Evolutionary conservation across 1,140 invertebrate genomes (phyloP).

Genomic region (Hypsibius dujardini): DNA sequence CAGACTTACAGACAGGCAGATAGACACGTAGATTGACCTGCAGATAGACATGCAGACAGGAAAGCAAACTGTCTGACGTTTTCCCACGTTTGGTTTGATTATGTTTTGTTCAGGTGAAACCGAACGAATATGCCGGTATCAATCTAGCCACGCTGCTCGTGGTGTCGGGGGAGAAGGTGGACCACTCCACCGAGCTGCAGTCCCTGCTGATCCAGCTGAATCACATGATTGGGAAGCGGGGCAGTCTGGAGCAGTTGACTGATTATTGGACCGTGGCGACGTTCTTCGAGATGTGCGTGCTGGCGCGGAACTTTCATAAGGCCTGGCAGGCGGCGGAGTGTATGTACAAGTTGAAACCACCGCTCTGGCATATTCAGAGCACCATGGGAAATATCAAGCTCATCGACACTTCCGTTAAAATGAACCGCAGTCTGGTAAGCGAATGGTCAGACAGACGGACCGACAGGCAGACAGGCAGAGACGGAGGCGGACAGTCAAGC

Average conservation of each 20-base stretch:
- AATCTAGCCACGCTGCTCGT: slow-evolving; percentile 93
- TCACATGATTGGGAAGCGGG: slow-evolving; percentile 93
- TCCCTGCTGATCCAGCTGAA: slow-evolving; percentile 79
- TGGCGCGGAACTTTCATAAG: slow-evolving; percentile 90
- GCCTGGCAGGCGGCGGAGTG: slow-evolving; percentile 92
- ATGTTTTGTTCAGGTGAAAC: slow-evolving; percentile 49
- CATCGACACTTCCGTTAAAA: too few relatives aligned
- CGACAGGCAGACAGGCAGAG: too few relatives aligned
- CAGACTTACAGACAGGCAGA: too few relatives aligned
- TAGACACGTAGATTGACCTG: too few relatives aligned
- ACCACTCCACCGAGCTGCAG: slow-evolving; percentile 69
- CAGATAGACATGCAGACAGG: too few relatives aligned
- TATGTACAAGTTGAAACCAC: slow-evolving; percentile 97
- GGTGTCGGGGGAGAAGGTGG: slow-evolving; percentile 90
- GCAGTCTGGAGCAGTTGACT: slow-evolving; percentile 68
- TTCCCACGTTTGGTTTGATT: not conserved
- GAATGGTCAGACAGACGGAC: too few relatives aligned
- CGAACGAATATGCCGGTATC: slow-evolving; percentile 96
- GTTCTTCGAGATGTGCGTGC: slow-evolving; percentile 94
- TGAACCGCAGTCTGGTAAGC: too few relatives aligned
- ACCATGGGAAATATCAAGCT: slow-evolving; percentile 93
- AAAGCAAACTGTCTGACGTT: not conserved
- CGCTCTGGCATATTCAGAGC: slow-evolving; percentile 56
- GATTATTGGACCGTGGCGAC: slow-evolving; percentile 99
- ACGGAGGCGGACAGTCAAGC: too few relatives aligned